Evolutionary conservation across 2,113 vertebrate genomes (phyloP).

Genomic region (Caranx melampygus): DNA sequence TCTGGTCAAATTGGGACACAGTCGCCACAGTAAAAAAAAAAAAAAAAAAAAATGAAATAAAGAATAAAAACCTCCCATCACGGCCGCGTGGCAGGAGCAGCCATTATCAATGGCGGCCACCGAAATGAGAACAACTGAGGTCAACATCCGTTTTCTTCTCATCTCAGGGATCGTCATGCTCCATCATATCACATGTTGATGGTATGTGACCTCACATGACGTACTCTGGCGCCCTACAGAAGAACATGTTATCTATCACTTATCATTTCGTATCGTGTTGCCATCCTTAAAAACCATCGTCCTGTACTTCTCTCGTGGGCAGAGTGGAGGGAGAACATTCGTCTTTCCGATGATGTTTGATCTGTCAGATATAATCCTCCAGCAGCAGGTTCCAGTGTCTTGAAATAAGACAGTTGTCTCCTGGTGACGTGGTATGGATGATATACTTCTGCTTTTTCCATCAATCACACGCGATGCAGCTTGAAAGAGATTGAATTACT

Average conservation of each 20-base stretch:
- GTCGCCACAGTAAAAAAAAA: conserved; percentile 22
- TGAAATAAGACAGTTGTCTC: conserved; percentile 49
- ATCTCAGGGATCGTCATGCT: conserved; percentile 7
- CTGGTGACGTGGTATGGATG: conserved; percentile 60
- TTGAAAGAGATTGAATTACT: conserved; percentile 78
- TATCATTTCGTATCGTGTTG: neutral
- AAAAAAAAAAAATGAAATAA: too few relatives aligned
- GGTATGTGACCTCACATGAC: conserved; percentile 10
- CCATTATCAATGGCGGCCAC: conserved; percentile 5
- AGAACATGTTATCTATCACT: too few relatives aligned
- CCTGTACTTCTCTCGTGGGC: neutral
- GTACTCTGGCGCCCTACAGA: neutral
- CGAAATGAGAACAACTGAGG: conserved; percentile 44
- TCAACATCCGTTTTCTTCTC: conserved; percentile 47
- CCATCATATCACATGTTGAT: neutral
- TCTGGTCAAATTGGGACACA: conserved; percentile 66
- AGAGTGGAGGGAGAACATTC: neutral
- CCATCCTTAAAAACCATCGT: too few relatives aligned
- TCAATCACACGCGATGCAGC: conserved; percentile 69
- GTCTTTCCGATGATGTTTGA: too few relatives aligned
- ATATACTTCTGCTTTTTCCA: conserved; percentile 64
- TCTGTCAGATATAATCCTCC: neutral
- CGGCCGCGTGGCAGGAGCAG: conserved; percentile 5
- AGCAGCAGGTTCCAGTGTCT: neutral
- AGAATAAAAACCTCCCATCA: neutral